phyloP scores from a whole-genome alignment of 2,888 invertebrate genomes.

The Drosophila pseudotakahashii region DNA sequence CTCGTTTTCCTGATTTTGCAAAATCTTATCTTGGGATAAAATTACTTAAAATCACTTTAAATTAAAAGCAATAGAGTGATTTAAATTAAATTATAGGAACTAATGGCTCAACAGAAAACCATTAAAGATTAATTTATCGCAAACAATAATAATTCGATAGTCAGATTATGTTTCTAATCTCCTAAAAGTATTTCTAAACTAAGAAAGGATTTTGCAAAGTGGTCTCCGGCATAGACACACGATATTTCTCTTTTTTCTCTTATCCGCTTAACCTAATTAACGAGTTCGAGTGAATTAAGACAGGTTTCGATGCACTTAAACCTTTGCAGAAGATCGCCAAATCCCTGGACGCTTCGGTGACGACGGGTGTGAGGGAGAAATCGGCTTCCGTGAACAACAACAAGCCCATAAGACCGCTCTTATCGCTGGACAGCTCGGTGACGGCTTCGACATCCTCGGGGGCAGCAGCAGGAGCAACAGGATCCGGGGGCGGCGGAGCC shows the following conservation, averaged over 20 bases:
- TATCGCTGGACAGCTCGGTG: constrained; percentile 80
- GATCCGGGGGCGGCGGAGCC: constrained; percentile 21
- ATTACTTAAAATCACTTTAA: too few species aligned
- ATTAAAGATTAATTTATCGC: too few species aligned
- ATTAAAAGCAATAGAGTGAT: too few species aligned
- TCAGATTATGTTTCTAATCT: too few species aligned
- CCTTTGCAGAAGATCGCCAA: constrained; percentile 83
- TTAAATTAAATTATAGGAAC: too few species aligned
- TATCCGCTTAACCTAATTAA: constrained; percentile 1
- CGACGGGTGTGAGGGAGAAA: constrained; percentile 75
- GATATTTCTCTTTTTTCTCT: constrained; percentile 5
- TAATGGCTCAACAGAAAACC: too few species aligned
- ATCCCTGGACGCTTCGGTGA: constrained; percentile 80
- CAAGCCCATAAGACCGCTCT: constrained; percentile 82
- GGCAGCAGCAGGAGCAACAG: constrained; percentile 10
- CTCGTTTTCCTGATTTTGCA: constrained; percentile 16
- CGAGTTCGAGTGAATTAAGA: neutral
- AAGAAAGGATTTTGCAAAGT: constrained; percentile 18
- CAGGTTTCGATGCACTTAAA: constrained; percentile 9
- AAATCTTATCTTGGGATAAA: constrained; percentile 1
- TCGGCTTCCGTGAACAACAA: constrained; percentile 82
- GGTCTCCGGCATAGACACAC: neutral
- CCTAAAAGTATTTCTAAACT: neutral
- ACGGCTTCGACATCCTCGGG: constrained; percentile 41
- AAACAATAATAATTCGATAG: too few species aligned